These are phyloP conservation scores for Brachypalpus laphriformis DNA, from an alignment of 2,888 invertebrate species.

Conservation along the genomic window DNA sequence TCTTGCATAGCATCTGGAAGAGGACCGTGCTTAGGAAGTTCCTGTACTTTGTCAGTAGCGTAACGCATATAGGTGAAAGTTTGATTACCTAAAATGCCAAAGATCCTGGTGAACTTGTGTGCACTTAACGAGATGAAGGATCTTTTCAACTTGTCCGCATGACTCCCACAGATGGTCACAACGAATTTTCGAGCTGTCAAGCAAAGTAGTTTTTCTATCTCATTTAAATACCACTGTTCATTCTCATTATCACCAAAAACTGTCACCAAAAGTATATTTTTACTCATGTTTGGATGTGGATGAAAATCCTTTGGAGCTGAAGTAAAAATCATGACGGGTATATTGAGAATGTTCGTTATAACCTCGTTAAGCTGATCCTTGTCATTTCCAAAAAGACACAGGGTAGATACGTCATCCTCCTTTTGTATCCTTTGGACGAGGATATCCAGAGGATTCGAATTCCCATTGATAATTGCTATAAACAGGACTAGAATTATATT, in stretches of 20 bases:
- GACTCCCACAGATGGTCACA: neutral
- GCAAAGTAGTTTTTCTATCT: neutral
- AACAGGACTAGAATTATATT: neutral
- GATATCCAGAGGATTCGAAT: neutral
- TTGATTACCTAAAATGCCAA: neutral
- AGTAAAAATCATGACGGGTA: neutral
- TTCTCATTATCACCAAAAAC: neutral
- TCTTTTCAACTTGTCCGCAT: neutral
- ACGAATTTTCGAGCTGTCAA: neutral
- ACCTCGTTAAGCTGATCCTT: neutral
- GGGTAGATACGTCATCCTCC: neutral
- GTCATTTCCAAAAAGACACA: neutral
- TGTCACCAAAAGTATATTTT: neutral
- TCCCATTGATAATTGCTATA: neutral
- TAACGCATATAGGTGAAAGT: slow-evolving; percentile 1
- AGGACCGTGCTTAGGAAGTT: neutral
- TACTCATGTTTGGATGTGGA: neutral
- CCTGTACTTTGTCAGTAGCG: neutral
- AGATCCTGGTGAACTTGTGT: slow-evolving; percentile 28
- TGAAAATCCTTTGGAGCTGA: neutral
- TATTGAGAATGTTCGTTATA: neutral
- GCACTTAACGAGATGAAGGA: neutral
- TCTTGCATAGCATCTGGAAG: slow-evolving; percentile 3
- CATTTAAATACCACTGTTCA: neutral
- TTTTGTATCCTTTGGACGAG: neutral